Evolutionary conservation across 2,888 invertebrate species (phyloP), one percentile per base, ranked within the genome.

Genomic region (Diplazon laetatorius): DNA sequence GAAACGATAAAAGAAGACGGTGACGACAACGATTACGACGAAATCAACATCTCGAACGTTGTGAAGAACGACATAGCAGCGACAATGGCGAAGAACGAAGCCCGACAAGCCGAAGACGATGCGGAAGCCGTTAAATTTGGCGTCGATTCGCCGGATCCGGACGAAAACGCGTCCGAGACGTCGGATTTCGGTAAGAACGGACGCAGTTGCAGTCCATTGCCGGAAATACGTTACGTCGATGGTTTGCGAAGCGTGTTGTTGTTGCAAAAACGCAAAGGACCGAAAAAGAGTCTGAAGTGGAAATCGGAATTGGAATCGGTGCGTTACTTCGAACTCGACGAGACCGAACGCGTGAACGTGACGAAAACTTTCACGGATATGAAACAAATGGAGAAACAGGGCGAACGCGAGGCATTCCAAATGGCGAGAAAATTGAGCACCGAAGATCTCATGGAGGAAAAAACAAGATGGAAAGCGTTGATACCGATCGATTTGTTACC

Each of bases 341-440:
- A 98, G 91, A 98, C 96, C 14, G 99, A 99, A 92, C 94, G 99
- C 87, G 97, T 98, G 1, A 99, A 99, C 91, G 98, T 99, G 0
- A 97, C 95, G 2, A 97, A 95, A 91, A 96, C 94, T 37, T 98
- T 98, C 91, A 95, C 95, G 39, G 97, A 98, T 87, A 96, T 97
- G 96, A 97, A 97, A 89, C 94, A 96, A 89, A 94, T 97, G 92
- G 99, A 99, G 89, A 95, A 96, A 86, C 94, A 94, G 77, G 93
- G 95, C 85, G 99, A 99, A 92, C 94, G 96, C 68, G 96, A 96
- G 87, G 95, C 95, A n/a, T 93, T 97, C 88, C 94, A 95, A 85
- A 94, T 95, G 90, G 94, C 94, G 12, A 93, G 97, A 73, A 96
- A 97, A 91, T 90, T 96, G 60, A 94, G 94, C 75, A 90, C 79